A percentile compares a stretch with the other conserved stretches of the same genome.
Conservation (phyloP, 2,797 vertebrate genomes). For the Alfaro cultratus region DNA sequence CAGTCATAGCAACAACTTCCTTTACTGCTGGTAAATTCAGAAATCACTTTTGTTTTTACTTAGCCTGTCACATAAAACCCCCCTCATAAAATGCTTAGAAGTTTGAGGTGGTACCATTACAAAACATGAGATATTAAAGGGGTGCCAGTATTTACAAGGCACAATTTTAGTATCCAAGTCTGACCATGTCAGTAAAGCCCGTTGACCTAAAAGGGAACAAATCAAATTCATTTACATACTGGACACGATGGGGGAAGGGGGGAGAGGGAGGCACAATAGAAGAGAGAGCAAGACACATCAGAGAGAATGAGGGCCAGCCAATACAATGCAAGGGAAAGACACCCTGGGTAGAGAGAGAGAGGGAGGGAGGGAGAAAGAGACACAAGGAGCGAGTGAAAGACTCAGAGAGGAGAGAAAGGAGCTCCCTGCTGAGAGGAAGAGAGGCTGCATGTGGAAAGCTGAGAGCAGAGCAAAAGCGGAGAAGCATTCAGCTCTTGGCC, state of each 20-base stretch:
- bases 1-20: neutral
- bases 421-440: conserved; percentile 27
- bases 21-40: neutral
- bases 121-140: neutral
- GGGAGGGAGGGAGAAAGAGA: conserved; percentile 8
- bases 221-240: conserved; percentile 8
- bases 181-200: neutral
- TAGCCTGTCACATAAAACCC: neutral
- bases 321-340: conserved; percentile 11
- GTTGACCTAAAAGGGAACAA: neutral
- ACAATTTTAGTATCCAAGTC: neutral
- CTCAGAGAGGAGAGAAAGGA: conserved; percentile 19
- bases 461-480: conserved; percentile 25
- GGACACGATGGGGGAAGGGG: neutral
- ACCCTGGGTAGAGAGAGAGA: conserved; percentile 5
- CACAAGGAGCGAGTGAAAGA: conserved; percentile 12
- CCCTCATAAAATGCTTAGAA: neutral
- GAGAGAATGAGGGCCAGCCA: conserved; percentile 19
- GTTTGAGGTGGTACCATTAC: neutral
- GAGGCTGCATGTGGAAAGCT: conserved; percentile 29
- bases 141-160: neutral
- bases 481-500: conserved; percentile 44
- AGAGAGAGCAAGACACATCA: conserved; percentile 13
- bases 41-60: neutral
- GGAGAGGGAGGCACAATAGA: conserved; percentile 1